A percentile compares a stretch with the other conserved stretches of the same genome.
These are phyloP conservation scores for Sarcophaga rosellei DNA, from an alignment of 2,888 invertebrate species.

Conservation along the genomic window DNA sequence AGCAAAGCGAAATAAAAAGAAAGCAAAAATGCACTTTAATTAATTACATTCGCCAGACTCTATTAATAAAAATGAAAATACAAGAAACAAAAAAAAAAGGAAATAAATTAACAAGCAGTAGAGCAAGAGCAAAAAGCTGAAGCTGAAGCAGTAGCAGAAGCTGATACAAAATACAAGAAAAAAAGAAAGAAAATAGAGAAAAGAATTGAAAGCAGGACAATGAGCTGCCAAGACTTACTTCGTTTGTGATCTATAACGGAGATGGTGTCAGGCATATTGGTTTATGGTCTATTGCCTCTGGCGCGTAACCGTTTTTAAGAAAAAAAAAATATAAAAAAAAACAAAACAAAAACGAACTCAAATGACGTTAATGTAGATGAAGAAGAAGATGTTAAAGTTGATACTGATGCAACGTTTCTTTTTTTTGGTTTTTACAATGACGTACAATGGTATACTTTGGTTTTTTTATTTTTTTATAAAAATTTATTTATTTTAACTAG, in stretches of 20 bases:
- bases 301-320: constrained; percentile 33
- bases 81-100: neutral
- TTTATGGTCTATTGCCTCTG: constrained; percentile 59
- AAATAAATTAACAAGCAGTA: constrained; percentile 14
- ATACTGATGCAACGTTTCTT: neutral
- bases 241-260: constrained; percentile 66
- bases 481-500: neutral
- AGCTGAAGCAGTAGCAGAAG: no score
- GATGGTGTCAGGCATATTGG: constrained; percentile 68
- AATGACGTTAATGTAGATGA: constrained; percentile 6
- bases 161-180: neutral
- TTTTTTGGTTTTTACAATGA: constrained; percentile 21
- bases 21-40: neutral
- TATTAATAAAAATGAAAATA: neutral
- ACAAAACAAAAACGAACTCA: neutral
- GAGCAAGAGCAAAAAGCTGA: no score
- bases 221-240: constrained; percentile 59
- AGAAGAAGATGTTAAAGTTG: constrained; percentile 40
- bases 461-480: neutral
- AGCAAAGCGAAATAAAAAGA: neutral
- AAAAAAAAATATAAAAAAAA: neutral
- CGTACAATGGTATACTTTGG: constrained; percentile 5
- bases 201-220: constrained; percentile 29
- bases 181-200: neutral
- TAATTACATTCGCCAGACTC: neutral